A percentile compares a stretch with the other conserved stretches of the same genome.
Evolutionary conservation across 2,888 invertebrate species (phyloP).

Genomic region (Himalopsyche kuldschensis): DNA sequence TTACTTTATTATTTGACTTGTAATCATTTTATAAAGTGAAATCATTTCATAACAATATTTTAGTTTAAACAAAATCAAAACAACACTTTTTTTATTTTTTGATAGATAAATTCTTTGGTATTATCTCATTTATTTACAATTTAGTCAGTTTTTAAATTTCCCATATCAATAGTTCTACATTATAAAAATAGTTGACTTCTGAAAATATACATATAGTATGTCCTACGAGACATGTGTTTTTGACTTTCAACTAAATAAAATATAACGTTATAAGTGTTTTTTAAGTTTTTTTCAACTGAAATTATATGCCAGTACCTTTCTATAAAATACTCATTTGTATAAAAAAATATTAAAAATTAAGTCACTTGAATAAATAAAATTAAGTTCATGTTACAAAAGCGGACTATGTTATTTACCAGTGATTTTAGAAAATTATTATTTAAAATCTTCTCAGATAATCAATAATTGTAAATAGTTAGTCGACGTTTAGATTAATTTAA

Average conservation of each 20-base stretch:
- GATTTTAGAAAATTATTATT: background rate
- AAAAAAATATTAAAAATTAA: background rate
- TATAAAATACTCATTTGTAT: slow-evolving; percentile 31
- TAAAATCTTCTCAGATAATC: background rate
- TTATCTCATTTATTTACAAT: too few species aligned
- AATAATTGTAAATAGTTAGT: background rate
- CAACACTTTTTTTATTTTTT: too few species aligned
- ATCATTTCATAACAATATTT: too few species aligned
- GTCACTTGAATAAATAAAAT: background rate
- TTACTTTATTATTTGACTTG: too few species aligned
- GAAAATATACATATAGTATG: too few species aligned
- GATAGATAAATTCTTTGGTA: too few species aligned
- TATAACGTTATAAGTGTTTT: background rate
- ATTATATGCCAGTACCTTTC: slow-evolving; percentile 35
- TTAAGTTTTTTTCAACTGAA: background rate
- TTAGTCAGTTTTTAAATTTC: too few species aligned
- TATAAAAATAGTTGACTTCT: too few species aligned
- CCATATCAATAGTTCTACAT: too few species aligned
- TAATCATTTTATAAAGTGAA: too few species aligned
- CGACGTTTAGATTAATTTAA: background rate
- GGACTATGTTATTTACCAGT: background rate
- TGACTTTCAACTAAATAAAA: background rate
- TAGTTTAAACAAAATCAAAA: too few species aligned
- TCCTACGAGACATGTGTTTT: too few species aligned
- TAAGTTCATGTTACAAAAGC: background rate